A percentile compares a stretch with the other conserved stretches of the same genome.
Conservation (phyloP, 2,888 invertebrate species). For the Synergus itoensis region DNA sequence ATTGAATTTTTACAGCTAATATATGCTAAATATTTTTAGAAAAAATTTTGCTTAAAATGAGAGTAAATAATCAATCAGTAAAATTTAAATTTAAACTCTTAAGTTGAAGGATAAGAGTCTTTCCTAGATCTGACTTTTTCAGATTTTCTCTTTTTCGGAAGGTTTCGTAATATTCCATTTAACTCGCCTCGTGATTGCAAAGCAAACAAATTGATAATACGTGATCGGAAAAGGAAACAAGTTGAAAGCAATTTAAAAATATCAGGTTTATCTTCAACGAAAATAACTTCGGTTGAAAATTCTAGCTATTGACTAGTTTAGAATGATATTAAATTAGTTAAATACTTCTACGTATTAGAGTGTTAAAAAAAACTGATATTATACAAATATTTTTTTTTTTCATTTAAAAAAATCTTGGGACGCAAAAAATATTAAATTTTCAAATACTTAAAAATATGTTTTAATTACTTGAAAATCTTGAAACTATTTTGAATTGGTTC, state of each 20-base stretch:
- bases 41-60: not conserved
- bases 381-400: too few relatives aligned
- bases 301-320: too few relatives aligned
- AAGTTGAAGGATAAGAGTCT: not conserved
- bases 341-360: too few relatives aligned
- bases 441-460: too few relatives aligned
- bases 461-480: too few relatives aligned
- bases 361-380: too few relatives aligned
- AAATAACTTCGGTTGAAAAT: not conserved
- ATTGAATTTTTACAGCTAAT: not conserved
- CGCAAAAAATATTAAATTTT: too few relatives aligned
- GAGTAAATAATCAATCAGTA: not conserved
- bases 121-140: not conserved
- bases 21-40: not conserved
- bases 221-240: conserved; percentile 6
- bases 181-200: not conserved
- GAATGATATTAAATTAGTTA: too few relatives aligned
- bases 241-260: conserved; percentile 17
- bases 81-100: not conserved
- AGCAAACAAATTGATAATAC: conserved; percentile 1
- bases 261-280: not conserved
- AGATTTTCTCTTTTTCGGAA: not conserved
- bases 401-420: too few relatives aligned
- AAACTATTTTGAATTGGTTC: too few relatives aligned
- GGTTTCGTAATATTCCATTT: not conserved